Evolutionary conservation across 2,797 vertebrate species (phyloP).

Genomic region (Cryptoblepharus egeriae): DNA sequence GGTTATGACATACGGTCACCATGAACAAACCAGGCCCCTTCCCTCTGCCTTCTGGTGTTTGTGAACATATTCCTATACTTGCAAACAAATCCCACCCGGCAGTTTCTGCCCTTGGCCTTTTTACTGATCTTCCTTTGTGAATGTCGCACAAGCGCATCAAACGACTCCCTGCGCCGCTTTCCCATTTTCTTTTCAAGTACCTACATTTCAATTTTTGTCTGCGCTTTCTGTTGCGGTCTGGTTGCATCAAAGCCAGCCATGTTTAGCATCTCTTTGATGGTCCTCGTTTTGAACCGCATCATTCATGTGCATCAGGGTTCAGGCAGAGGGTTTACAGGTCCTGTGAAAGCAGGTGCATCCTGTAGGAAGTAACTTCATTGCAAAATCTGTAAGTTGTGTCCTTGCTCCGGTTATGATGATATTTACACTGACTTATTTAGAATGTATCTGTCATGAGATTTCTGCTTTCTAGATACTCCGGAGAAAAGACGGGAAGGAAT

Average conservation of each 20-base stretch:
- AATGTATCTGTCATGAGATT: too few relatives aligned
- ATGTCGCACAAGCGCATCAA: conserved; percentile 1
- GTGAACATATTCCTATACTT: not conserved
- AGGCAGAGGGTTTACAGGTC: not conserved
- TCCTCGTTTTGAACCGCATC: not conserved
- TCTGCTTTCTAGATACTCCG: not conserved
- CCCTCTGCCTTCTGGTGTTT: too few relatives aligned
- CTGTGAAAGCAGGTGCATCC: not conserved
- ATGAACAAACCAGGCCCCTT: too few relatives aligned
- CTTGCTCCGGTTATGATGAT: not conserved
- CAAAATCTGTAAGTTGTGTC: not conserved
- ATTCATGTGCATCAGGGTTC: not conserved
- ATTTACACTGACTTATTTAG: not conserved
- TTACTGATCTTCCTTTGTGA: conserved; percentile 11
- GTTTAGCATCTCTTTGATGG: not conserved
- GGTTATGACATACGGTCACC: too few relatives aligned
- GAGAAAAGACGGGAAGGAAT: not conserved
- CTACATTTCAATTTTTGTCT: not conserved
- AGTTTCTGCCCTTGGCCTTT: not conserved
- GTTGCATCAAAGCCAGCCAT: not conserved
- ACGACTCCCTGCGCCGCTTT: not conserved
- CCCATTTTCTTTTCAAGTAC: not conserved
- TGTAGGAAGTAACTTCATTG: not conserved
- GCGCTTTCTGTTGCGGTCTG: not conserved
- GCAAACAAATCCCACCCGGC: not conserved